phyloP scores from a whole-genome alignment of 2,113 vertebrate genomes.

The Phyllostomus hastatus region DNA sequence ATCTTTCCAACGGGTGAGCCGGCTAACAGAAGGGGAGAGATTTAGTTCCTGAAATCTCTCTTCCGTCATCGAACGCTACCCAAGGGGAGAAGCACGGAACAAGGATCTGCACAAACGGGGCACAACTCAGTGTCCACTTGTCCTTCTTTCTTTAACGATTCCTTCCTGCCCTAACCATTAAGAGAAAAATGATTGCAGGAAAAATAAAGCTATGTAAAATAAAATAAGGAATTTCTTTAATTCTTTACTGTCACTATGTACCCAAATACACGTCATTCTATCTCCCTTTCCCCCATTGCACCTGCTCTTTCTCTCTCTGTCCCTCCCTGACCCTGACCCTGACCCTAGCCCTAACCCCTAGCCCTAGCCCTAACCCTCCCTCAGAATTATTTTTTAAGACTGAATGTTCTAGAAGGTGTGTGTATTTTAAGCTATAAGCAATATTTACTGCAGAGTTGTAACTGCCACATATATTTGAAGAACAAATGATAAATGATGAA shows the following conservation, averaged over 20 bases:
- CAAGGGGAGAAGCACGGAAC: not conserved
- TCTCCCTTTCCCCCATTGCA: not conserved
- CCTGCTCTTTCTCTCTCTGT: not conserved
- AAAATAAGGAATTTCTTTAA: not conserved
- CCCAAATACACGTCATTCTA: not conserved
- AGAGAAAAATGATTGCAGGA: not conserved
- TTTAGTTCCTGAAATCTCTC: not conserved
- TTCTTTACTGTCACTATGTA: not conserved
- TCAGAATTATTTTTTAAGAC: not conserved
- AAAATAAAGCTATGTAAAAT: not conserved
- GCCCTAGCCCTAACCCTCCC: not conserved
- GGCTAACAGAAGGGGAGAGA: not conserved
- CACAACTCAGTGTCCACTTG: not conserved
- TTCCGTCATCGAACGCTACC: not conserved
- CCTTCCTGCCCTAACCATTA: not conserved
- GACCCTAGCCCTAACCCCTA: too few species aligned
- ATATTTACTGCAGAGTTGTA: not conserved
- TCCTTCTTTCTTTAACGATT: not conserved
- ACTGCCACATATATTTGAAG: not conserved
- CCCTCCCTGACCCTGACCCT: too few species aligned
- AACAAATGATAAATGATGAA: conserved; percentile 4
- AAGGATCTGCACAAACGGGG: not conserved
- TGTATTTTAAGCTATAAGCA: not conserved
- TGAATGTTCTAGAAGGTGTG: not conserved
- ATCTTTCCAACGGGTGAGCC: not conserved